Evolutionary conservation across 2,888 invertebrate species (phyloP), one percentile per base, ranked within the genome.

Genomic region (Philaethria dido): DNA sequence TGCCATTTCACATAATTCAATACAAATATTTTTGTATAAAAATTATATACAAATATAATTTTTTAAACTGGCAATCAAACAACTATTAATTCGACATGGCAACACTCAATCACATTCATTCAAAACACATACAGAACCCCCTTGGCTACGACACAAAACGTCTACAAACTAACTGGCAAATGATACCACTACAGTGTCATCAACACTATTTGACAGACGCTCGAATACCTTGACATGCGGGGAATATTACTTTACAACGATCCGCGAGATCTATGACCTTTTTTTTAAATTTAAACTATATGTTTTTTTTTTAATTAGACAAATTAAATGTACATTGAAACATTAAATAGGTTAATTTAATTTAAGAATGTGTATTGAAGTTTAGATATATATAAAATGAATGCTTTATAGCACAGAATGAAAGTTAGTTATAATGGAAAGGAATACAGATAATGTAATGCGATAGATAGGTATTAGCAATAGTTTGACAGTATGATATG

Each of bases 131-230:
- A 88, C 88, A 89, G 55, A 85, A 91, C 92, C 92, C 92, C 91
- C 91, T 92, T 92, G 92, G 92, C 92, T 92, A 92, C 89, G 88
- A 89, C 88, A 90, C 89, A 89, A 81, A 84, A 88, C 86, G 85
- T 85, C 92, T 92, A 91, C 89, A 84, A 71, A 78, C 87, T 88
- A 88, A 80, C 82, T 83, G 82, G 85, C 82, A 80, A 83, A 85
- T 83, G 80, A 82, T 81, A 87, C 79, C 82, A 88, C 90, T 88
- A 90, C 87, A 68, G 80, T 84, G 80, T 83, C 79, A 79, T 79
- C 75, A 73, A 73, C 66, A 74, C 72, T 68, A 70, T 69, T 72
- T 73, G 71, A 75, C 73, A 65, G 59, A 16, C 47, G 59, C 50
- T 60, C 65, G 59, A 60, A 60, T 57, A 60, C 60, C 60, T 60